Percentiles rank a stretch among this genome's conserved stretches.
phyloP scores from a whole-genome alignment of 2,113 vertebrate genomes.

The Vanacampus margaritifer region DNA sequence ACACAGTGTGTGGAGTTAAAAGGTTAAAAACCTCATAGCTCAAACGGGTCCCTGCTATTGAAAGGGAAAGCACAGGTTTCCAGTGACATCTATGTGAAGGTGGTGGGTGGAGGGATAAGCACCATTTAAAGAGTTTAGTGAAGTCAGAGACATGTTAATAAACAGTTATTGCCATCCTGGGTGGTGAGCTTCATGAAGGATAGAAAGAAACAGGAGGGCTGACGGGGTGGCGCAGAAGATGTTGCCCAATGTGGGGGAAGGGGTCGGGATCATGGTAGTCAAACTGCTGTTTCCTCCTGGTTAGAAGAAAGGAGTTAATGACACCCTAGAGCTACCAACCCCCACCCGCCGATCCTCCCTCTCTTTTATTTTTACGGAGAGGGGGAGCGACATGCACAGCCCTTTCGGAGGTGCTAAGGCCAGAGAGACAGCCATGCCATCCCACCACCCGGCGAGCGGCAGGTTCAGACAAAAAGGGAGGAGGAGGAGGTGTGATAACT shows the following conservation, averaged over 20 bases:
- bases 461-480: constrained; percentile 60
- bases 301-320: constrained; percentile 74
- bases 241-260: constrained; percentile 16
- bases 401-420: constrained; percentile 61
- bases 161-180: constrained; percentile 65
- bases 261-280: constrained; percentile 64
- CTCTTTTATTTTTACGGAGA: constrained; percentile 59
- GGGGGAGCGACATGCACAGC: constrained; percentile 62
- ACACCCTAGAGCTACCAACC: constrained; percentile 69
- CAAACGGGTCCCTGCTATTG: constrained; percentile 57
- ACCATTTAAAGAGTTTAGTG: constrained; percentile 56
- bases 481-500: constrained; percentile 65
- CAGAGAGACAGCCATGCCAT: constrained; percentile 58
- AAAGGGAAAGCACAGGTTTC: constrained; percentile 44
- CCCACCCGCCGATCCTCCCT: constrained; percentile 64
- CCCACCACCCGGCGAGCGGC: constrained; percentile 55
- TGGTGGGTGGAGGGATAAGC: constrained; percentile 57
- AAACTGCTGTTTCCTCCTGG: constrained; percentile 67
- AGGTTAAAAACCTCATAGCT: constrained; percentile 39
- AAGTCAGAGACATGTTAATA: constrained; percentile 73
- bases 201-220: constrained; percentile 38
- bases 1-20: constrained; percentile 14
- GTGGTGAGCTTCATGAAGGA: constrained; percentile 32
- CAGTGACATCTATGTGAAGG: constrained; percentile 54
- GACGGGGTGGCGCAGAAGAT: constrained; percentile 23